These are phyloP conservation scores for Telmatochromis brichardi DNA, from an alignment of 2,113 vertebrate genomes.

Conservation along the genomic window DNA sequence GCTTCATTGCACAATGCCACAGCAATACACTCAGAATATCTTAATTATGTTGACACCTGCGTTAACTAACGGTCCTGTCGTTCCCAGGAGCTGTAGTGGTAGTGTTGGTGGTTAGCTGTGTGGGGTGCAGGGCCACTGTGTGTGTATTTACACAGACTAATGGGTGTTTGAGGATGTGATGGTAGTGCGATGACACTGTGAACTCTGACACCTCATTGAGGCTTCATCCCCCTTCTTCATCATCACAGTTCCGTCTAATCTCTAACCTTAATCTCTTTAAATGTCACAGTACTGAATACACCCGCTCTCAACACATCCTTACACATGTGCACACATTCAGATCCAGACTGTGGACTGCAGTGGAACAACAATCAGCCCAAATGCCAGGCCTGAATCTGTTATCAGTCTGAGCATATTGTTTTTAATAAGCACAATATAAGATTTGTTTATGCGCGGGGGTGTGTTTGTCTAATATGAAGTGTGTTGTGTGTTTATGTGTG, in stretches of 20 bases:
- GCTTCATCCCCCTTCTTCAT: not conserved
- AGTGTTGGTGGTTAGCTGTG: not conserved
- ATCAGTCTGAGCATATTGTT: not conserved
- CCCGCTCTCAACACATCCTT: not conserved
- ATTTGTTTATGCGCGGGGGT: not conserved
- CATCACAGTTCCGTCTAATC: not conserved
- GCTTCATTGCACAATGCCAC: not conserved
- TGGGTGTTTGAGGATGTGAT: conserved; percentile 30
- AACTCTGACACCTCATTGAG: conserved; percentile 45
- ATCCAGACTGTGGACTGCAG: not conserved
- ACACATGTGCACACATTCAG: not conserved
- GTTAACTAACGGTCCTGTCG: not conserved
- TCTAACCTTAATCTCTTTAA: conserved; percentile 46
- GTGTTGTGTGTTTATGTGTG: not conserved
- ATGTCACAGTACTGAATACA: conserved; percentile 29
- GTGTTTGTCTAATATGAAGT: not conserved
- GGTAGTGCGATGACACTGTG: not conserved
- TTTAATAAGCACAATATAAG: not conserved
- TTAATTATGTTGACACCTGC: not conserved
- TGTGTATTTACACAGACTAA: conserved; percentile 45
- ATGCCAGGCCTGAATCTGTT: conserved; percentile 53
- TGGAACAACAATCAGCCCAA: conserved; percentile 22
- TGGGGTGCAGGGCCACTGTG: not conserved
- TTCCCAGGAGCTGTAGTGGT: not conserved
- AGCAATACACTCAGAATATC: not conserved